Conservation (phyloP, 2,888 invertebrate genomes). For the Cenopis cana region DNA sequence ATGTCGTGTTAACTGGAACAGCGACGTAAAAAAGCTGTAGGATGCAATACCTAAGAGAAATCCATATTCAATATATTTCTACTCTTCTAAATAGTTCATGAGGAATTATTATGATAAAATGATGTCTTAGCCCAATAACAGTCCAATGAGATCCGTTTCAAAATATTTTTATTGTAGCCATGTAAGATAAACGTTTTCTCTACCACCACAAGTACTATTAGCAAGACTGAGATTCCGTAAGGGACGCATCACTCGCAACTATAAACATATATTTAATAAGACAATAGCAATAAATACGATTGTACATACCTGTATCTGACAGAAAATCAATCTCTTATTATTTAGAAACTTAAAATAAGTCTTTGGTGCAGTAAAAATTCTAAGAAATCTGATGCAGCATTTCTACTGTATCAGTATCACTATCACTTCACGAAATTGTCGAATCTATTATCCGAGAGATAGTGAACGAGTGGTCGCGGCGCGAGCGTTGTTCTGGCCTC, state of each 20-base stretch:
- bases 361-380: constrained; percentile 31
- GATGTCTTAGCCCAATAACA: too few relatives aligned
- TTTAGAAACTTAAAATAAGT: constrained; percentile 42
- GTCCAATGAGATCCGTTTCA: background rate
- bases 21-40: background rate
- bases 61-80: background rate
- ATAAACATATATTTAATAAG: background rate
- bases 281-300: background rate
- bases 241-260: background rate
- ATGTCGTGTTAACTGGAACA: background rate
- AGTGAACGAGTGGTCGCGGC: constrained; percentile 36
- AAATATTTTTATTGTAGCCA: too few relatives aligned
- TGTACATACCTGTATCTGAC: constrained; percentile 35
- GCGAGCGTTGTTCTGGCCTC: constrained; percentile 44
- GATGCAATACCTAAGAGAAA: background rate
- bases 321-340: constrained; percentile 6
- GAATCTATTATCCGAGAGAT: constrained; percentile 47
- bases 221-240: background rate
- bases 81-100: background rate
- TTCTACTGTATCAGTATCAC: constrained; percentile 52
- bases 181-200: background rate
- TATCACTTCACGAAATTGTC: constrained; percentile 54
- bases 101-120: too few relatives aligned
- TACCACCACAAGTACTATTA: background rate
- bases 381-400: constrained; percentile 47